Base-by-base conservation (phyloP, 2,888 invertebrate species). In the Laspeyria flexula region DNA sequence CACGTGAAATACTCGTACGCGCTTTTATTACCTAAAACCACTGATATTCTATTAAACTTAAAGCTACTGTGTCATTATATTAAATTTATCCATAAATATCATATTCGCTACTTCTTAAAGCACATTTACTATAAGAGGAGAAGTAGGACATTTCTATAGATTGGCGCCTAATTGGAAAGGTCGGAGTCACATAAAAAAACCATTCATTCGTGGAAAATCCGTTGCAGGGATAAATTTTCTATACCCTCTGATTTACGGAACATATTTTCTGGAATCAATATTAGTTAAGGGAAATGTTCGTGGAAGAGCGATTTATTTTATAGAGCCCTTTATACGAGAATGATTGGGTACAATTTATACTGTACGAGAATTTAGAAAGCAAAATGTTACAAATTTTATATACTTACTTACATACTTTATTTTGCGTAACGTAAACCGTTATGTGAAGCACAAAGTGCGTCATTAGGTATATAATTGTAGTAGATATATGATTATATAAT, bases 131-230 rank as follows among this genome's bases (percentile, higher is more conserved):
- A 68, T 73, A 65, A 66, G 63, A 68, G 58, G 62, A 44, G 61
- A 76, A 66, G 70, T 51, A 65, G 76, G 75, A 73, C 61, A 65
- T 70, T 74, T 63, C 65, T 67, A 74, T 75, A 73, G 73, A 75
- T 65, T 65, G 65, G 65, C 55, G 69, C 71, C 67, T 85, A 84
- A 84, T 84, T 86, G 81, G 82, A 77, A 42, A 74, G 75, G 78
- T 75, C 71, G 73, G 69, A 70, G 65, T 73, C 68, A 68, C 64
- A 69, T 73, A 76, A n/a, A n/a, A 78, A 77, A 68, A 63, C 71
- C 46, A 74, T 77, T 77, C 76, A 74, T 65, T 75, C 74, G 71
- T 71, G 62, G 60, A 73, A 73, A 73, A 66, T 67, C 67, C 69
- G 66, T 50, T 54, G 33, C 54, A 53, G 55, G 69, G 65, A 72